Base-by-base conservation (phyloP, 2,113 vertebrate species). In the Tetrax tetrax region DNA sequence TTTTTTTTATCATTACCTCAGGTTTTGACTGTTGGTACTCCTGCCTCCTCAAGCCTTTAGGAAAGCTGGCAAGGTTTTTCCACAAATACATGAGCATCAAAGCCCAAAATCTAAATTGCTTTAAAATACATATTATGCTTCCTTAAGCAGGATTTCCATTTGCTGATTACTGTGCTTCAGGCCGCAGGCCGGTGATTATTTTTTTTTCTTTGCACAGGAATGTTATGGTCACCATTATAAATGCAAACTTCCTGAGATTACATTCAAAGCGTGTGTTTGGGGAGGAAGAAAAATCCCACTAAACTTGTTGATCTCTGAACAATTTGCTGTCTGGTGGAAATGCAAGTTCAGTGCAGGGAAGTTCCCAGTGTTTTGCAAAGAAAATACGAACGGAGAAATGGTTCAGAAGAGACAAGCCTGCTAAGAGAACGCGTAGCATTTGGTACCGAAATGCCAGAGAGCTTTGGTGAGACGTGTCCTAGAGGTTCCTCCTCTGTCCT, bases 211-310 rank as follows among this genome's bases (percentile, higher is more conserved):
- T 17, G 4, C 22, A 1, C 41, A 29, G 31, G n/a, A 72, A 33
- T 14, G 14, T 50, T 59, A 14, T 11, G 37, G 18, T 37, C 57
- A 23, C 75, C 12, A 15, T 65, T 72, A 65, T 8, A 88, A 74
- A 33, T 1, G 2, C 48, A 77, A 38, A 24, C 10, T 68, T 68
- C 50, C 27, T 8, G 13, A 64, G 53, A 25, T 23, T n/a, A 10
- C 19, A 20, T 63, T 33, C 20, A 7, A 75, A n/a, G 9, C 0
- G 0, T 0, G 1, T 18, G 9, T 43, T 3, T 68, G n/a, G 18
- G 51, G 33, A 74, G 71, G 19, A 37, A 63, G 37, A 41, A 41
- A 47, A 92, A 27, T 79, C 54, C 43, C 35, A 20, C 25, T 50
- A n/a, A 50, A 50, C 51, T 43, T 31, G 27, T 37, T 15, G 25